phyloP scores from a whole-genome alignment of 37 sponge, comb jelly and placozoan species.

The Chondrosia reniformis region DNA sequence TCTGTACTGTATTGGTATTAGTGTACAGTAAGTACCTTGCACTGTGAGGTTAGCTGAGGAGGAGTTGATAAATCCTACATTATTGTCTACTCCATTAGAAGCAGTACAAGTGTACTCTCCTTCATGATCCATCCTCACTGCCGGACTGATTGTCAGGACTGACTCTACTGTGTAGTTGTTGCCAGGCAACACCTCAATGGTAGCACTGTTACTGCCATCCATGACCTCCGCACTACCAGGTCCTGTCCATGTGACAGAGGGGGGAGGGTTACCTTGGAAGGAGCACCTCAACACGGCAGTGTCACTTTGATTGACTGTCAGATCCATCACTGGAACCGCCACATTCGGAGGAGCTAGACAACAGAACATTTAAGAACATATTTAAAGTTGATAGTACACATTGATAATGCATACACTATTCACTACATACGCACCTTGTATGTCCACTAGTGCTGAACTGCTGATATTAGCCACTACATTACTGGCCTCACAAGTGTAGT shows the following conservation, averaged over 20 bases:
- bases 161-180: slow-evolving; percentile 8
- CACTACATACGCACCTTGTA: slow-evolving; percentile 52
- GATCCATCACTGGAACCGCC: no score
- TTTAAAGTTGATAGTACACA: no score
- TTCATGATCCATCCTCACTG: slow-evolving; percentile 1
- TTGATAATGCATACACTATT: no score
- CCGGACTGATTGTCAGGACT: slow-evolving; percentile 3
- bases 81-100: slow-evolving; percentile 13
- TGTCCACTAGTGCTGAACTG: slow-evolving; percentile 36
- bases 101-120: slow-evolving; percentile 28
- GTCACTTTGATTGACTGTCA: slow-evolving; percentile 8
- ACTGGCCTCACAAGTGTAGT: slow-evolving; percentile 43
- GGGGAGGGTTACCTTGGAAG: slow-evolving; percentile 42
- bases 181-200: no score
- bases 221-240: background rate
- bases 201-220: background rate
- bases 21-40: no score
- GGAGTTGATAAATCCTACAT: background rate
- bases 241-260: slow-evolving; percentile 57
- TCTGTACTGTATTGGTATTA: no score
- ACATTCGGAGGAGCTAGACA: no score
- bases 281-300: slow-evolving; percentile 29
- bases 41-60: slow-evolving; percentile 35
- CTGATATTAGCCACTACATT: slow-evolving; percentile 18
- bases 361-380: no score